Evolutionary conservation across 1,140 invertebrate genomes (phyloP).

Genomic region (Anadara kagoshimensis): DNA sequence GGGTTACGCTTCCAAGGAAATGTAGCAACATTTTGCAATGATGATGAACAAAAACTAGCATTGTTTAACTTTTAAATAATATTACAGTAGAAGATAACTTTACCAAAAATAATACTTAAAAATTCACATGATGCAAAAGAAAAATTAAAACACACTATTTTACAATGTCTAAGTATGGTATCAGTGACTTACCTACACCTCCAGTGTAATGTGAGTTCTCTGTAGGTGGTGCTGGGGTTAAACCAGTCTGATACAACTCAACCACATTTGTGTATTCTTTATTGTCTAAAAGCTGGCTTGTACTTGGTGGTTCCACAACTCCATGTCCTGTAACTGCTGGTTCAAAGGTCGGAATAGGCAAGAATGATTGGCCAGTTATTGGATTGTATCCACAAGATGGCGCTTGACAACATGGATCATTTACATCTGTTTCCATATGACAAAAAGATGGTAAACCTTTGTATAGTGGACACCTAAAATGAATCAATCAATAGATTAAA

Average conservation of each 20-base stretch:
- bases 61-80: too few relatives aligned
- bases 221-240: conserved; percentile 51
- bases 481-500: not conserved
- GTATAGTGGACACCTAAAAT: conserved; percentile 59
- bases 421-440: conserved; percentile 56
- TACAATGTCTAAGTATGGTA: not conserved
- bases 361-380: conserved; percentile 43
- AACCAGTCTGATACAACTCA: conserved; percentile 35
- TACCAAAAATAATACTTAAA: too few relatives aligned
- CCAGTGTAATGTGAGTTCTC: conserved; percentile 28
- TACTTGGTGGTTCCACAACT: conserved; percentile 41
- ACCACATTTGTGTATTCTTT: conserved; percentile 34
- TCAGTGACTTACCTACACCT: conserved; percentile 39
- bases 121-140: too few relatives aligned
- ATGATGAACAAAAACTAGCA: too few relatives aligned
- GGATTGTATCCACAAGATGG: conserved; percentile 53
- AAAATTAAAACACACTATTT: too few relatives aligned
- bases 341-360: conserved; percentile 46
- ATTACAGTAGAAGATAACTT: too few relatives aligned
- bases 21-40: too few relatives aligned
- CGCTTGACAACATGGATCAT: conserved; percentile 59
- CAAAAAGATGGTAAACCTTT: conserved; percentile 53
- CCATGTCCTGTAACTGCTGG: conserved; percentile 46
- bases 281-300: conserved; percentile 18
- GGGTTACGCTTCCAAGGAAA: not conserved